Conservation (phyloP, 2,113 vertebrate species). For the Chitala chitala region DNA sequence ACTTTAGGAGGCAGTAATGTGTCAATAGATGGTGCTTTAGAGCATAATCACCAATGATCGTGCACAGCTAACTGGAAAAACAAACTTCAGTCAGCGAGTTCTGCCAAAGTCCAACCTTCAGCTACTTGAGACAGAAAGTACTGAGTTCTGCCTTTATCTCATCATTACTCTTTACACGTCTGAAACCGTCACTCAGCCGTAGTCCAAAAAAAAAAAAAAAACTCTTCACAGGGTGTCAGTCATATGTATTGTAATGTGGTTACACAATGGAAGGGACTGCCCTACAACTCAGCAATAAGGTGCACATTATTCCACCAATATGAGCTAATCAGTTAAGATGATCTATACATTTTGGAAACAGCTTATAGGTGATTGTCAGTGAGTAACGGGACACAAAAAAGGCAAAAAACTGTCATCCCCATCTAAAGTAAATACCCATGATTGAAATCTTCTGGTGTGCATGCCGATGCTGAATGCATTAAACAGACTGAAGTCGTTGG, state of each 20-base stretch:
- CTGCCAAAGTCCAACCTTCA: no score
- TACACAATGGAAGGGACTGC: no score
- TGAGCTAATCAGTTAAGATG: no score
- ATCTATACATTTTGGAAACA: no score
- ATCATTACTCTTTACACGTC: background rate
- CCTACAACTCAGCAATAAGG: no score
- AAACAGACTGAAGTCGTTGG: conserved; percentile 10
- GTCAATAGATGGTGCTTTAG: background rate
- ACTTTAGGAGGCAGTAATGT: background rate
- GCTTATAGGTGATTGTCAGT: background rate
- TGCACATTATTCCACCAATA: no score
- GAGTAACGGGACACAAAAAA: background rate
- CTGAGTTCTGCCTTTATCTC: background rate
- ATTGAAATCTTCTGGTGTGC: background rate
- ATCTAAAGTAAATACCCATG: background rate
- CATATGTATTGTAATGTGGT: no score
- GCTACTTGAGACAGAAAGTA: no score
- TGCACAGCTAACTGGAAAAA: background rate
- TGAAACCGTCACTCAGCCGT: no score
- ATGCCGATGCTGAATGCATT: background rate
- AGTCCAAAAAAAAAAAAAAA: background rate
- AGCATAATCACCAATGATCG: background rate
- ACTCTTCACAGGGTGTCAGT: no score
- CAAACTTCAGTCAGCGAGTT: background rate
- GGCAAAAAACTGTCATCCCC: background rate